Percentiles rank a stretch among this genome's conserved stretches.
These are phyloP conservation scores for Noctua janthe DNA, from an alignment of 2,888 invertebrate genomes.

Conservation along the genomic window DNA sequence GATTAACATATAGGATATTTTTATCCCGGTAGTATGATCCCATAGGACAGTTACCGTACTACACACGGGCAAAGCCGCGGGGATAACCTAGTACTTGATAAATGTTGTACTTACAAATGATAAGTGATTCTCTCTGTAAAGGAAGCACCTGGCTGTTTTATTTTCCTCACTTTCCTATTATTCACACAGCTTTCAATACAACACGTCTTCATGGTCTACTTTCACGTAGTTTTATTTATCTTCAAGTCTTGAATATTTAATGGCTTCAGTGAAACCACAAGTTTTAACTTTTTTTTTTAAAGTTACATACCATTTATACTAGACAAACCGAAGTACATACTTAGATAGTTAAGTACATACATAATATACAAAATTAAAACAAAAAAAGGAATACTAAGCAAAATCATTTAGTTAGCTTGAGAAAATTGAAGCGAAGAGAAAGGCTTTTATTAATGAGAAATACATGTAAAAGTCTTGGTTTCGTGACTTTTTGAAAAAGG, in stretches of 20 bases:
- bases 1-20: too few species aligned
- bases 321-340: conserved; percentile 19
- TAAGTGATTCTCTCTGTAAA: conserved; percentile 21
- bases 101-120: conserved; percentile 33
- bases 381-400: conserved; percentile 35
- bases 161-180: background rate
- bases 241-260: background rate
- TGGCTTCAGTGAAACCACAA: background rate
- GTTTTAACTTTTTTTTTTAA: background rate
- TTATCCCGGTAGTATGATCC: too few species aligned
- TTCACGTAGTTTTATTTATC: background rate
- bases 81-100: too few species aligned
- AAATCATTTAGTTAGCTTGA: background rate
- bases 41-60: too few species aligned
- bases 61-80: too few species aligned
- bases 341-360: conserved; percentile 32
- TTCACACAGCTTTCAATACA: conserved; percentile 31
- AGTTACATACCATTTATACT: background rate
- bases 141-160: background rate
- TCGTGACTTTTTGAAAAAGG: background rate
- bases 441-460: background rate
- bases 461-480: background rate
- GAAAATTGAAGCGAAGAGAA: background rate
- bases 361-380: conserved; percentile 33
- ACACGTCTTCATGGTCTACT: conserved; percentile 30